Evolutionary conservation across 2,113 vertebrate species (phyloP).

Genomic region (Leucopsar rothschildi): DNA sequence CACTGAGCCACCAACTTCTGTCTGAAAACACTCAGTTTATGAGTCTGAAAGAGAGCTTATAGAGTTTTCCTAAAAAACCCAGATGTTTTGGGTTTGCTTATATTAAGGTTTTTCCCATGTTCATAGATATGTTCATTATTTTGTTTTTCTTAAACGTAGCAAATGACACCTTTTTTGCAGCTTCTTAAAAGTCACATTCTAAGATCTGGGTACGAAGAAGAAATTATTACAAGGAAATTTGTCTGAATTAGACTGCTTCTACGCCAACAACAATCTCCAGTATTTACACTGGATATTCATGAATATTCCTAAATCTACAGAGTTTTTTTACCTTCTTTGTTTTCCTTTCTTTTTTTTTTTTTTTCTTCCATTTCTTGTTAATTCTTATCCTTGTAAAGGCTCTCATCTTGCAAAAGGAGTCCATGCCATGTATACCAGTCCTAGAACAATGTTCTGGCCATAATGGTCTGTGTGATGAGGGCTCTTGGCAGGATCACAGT

Average conservation of each 20-base stretch:
- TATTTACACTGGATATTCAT: neutral
- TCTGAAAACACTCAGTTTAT: neutral
- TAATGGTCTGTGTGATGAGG: neutral
- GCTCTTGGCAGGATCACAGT: neutral
- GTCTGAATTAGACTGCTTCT: neutral
- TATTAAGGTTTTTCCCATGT: neutral
- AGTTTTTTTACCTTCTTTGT: neutral
- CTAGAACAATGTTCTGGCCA: neutral
- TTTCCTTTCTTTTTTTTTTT: too few species aligned
- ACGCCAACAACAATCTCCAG: neutral
- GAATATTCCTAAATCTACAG: neutral
- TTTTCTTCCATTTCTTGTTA: neutral
- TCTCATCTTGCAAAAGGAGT: neutral
- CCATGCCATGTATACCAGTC: accelerated
- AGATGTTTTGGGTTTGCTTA: neutral
- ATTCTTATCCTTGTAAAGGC: neutral
- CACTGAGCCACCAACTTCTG: neutral
- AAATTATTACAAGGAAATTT: neutral
- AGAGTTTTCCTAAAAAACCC: neutral
- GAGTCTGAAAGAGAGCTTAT: neutral
- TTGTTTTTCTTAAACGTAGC: neutral
- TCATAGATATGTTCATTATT: neutral
- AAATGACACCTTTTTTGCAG: neutral
- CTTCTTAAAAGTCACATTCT: neutral
- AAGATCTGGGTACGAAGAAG: neutral